A percentile compares a stretch with the other conserved stretches of the same genome.
Evolutionary conservation across 2,797 vertebrate genomes (phyloP).

Genomic region (Cetoscarus ocellatus): DNA sequence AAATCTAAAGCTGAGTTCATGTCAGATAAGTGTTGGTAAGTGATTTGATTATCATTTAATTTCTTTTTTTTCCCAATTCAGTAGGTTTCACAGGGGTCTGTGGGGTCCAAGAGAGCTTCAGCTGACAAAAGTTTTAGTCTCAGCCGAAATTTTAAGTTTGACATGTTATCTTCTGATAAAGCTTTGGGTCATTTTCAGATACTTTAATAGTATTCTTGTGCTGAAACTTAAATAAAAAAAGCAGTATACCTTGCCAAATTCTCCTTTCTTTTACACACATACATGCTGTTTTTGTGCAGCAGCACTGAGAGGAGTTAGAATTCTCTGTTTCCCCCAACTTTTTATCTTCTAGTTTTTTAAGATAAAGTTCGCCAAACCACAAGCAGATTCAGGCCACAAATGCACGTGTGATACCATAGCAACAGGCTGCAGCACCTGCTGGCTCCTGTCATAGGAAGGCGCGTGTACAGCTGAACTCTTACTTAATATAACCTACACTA

Average conservation of each 20-base stretch:
- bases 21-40: background rate
- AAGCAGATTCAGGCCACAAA: no score
- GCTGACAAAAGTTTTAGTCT: background rate
- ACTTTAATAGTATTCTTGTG: background rate
- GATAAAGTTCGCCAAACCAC: no score
- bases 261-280: background rate
- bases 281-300: no score
- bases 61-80: background rate
- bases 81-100: background rate
- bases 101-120: background rate
- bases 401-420: no score
- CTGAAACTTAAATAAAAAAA: background rate
- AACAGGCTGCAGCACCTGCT: no score
- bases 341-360: no score
- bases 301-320: no score
- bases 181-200: background rate
- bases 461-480: background rate
- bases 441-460: conserved; percentile 42
- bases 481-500: background rate
- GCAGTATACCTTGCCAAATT: background rate
- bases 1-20: background rate
- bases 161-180: background rate
- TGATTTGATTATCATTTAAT: background rate
- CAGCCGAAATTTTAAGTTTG: background rate
- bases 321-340: no score